Evolutionary conservation across 2,113 vertebrate genomes (phyloP).

Genomic region (Excalfactoria chinensis): DNA sequence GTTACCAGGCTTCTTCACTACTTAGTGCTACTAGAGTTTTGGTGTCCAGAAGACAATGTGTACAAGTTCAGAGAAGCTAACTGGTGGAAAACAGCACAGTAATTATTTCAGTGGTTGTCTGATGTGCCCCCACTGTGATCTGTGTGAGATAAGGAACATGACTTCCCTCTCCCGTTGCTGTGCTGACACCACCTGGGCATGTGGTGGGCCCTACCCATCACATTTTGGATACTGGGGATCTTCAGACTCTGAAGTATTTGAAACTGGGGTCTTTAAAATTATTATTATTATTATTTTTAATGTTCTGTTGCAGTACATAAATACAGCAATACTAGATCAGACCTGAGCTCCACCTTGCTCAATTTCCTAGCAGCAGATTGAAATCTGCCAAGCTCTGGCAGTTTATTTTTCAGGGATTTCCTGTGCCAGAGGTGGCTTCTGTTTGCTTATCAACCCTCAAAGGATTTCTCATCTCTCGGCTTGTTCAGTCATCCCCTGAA

Average conservation of each 20-base stretch:
- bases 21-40: neutral
- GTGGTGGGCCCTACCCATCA: neutral
- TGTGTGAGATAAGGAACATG: neutral
- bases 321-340: neutral
- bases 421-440: conserved; percentile 23
- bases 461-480: conserved; percentile 36
- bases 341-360: neutral
- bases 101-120: neutral
- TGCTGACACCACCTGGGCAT: neutral
- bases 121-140: neutral
- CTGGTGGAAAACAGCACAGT: neutral
- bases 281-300: neutral
- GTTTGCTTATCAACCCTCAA: conserved; percentile 30
- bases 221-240: neutral
- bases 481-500: conserved; percentile 52
- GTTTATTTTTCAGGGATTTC: conserved; percentile 48
- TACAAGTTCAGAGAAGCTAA: neutral
- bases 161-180: neutral
- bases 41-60: neutral
- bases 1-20: neutral
- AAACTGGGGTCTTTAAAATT: neutral
- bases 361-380: neutral
- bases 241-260: neutral
- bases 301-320: neutral
- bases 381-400: conserved; percentile 17